These are phyloP conservation scores for Oostethus manadensis DNA, from an alignment of 2,113 vertebrate species.

Conservation along the genomic window DNA sequence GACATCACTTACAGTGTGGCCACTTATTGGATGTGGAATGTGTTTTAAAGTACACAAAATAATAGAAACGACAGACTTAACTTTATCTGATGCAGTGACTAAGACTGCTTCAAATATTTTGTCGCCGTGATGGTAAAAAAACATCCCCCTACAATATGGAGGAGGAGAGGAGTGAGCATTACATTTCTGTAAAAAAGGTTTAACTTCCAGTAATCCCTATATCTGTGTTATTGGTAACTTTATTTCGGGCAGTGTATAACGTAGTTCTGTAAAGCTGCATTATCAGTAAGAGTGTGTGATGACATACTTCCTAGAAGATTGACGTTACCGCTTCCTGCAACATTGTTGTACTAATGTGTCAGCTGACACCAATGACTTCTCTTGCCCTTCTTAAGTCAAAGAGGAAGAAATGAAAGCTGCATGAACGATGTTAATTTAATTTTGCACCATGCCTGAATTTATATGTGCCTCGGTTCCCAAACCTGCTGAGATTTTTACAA, in stretches of 20 bases:
- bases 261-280: neutral
- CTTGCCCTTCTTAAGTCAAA: neutral
- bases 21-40: neutral
- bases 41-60: too few relatives aligned
- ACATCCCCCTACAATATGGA: neutral
- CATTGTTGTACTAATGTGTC: conserved; percentile 28
- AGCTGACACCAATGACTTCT: conserved; percentile 30
- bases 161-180: neutral
- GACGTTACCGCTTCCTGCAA: conserved; percentile 64
- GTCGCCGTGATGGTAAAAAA: too few relatives aligned
- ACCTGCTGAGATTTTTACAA: too few relatives aligned
- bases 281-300: conserved; percentile 7
- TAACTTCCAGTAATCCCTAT: neutral
- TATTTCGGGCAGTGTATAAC: neutral
- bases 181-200: neutral
- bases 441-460: too few relatives aligned
- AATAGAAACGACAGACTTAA: too few relatives aligned
- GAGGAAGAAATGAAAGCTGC: neutral
- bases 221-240: neutral
- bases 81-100: too few relatives aligned
- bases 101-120: too few relatives aligned
- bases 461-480: neutral
- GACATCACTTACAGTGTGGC: neutral
- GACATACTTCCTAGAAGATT: conserved; percentile 62
- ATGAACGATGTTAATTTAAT: neutral